Conservation (phyloP, 2,888 invertebrate species). For the Odontocerum albicorne region DNA sequence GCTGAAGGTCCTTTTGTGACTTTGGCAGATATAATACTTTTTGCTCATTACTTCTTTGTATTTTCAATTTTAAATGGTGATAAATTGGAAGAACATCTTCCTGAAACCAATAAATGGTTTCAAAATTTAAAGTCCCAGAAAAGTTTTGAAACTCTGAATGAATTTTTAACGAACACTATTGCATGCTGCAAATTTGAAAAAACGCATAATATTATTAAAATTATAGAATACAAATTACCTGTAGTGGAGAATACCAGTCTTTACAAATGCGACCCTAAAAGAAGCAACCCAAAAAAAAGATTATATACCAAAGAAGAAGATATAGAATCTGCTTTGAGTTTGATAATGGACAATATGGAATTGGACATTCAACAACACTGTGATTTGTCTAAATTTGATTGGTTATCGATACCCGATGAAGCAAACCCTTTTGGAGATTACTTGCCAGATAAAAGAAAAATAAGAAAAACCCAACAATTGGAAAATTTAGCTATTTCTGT, state of each 20-base stretch:
- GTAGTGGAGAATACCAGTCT: slow-evolving; percentile 63
- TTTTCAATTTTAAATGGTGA: slow-evolving; percentile 50
- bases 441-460: slow-evolving; percentile 71
- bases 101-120: slow-evolving; percentile 42
- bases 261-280: slow-evolving; percentile 76
- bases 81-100: slow-evolving; percentile 42
- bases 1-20: slow-evolving; percentile 84
- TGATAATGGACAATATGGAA: slow-evolving; percentile 50
- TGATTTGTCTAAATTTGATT: slow-evolving; percentile 54
- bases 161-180: slow-evolving; percentile 20
- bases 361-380: slow-evolving; percentile 45
- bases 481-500: slow-evolving; percentile 82
- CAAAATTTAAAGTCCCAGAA: slow-evolving; percentile 39
- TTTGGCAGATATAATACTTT: slow-evolving; percentile 79
- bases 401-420: slow-evolving; percentile 71
- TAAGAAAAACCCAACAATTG: slow-evolving; percentile 82
- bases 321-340: slow-evolving; percentile 63
- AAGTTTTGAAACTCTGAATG: slow-evolving; percentile 37
- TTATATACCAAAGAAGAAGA: slow-evolving; percentile 77
- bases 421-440: slow-evolving; percentile 79
- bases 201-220: slow-evolving; percentile 23
- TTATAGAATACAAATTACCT: slow-evolving; percentile 47
- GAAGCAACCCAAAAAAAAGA: slow-evolving; percentile 72
- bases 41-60: slow-evolving; percentile 68
- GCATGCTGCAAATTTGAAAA: background rate